A percentile compares a stretch with the other conserved stretches of the same genome.
Evolutionary conservation across 2,888 invertebrate species (phyloP).

Genomic region (Masnerella sp.): DNA sequence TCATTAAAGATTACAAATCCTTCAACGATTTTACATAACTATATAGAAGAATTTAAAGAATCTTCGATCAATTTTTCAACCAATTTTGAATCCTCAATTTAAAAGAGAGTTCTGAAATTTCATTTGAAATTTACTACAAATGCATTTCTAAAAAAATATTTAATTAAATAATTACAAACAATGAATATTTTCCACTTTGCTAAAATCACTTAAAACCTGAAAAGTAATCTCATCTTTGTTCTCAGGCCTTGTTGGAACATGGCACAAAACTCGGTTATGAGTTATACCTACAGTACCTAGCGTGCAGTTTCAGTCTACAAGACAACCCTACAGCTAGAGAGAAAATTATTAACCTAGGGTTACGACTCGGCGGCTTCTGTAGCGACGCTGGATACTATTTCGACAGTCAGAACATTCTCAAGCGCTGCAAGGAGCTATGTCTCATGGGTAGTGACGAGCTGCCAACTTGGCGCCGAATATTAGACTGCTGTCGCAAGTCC

Average conservation of each 20-base stretch:
- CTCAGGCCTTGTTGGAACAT: conserved; percentile 82
- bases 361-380: conserved; percentile 84
- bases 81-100: no score
- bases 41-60: no score
- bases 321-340: conserved; percentile 64
- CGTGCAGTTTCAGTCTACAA: conserved; percentile 63
- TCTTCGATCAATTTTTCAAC: no score
- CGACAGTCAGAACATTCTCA: conserved; percentile 86
- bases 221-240: no score
- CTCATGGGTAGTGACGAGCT: conserved; percentile 79
- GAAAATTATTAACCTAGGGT: conserved; percentile 71
- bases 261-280: conserved; percentile 81
- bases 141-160: no score
- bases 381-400: conserved; percentile 93
- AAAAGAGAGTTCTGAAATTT: no score
- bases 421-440: conserved; percentile 84
- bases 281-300: conserved; percentile 72
- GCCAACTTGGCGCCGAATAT: conserved; percentile 82
- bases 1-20: no score
- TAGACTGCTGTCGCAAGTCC: conserved; percentile 93
- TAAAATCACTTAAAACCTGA: no score
- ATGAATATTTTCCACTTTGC: no score
- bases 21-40: no score
- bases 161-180: no score
- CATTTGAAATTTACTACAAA: no score